Base-by-base conservation (phyloP, 1,140 invertebrate species). In the Drosophila cardini region DNA sequence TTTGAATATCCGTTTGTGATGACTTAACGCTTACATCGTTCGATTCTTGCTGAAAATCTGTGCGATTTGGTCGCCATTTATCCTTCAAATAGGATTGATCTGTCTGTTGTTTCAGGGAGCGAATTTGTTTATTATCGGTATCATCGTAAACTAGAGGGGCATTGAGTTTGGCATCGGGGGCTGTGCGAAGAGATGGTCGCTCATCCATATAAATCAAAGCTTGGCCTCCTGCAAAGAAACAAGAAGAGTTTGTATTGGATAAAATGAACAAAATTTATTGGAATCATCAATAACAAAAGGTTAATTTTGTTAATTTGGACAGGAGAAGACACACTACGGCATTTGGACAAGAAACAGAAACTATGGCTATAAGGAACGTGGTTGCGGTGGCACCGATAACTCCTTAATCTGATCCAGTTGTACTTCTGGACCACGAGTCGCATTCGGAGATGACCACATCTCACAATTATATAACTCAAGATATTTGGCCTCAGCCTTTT, bases 401-500 rank as follows among this genome's bases (percentile, higher is more conserved):
- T 89, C 80, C 40, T 40, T 72, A 2, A 89, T 90, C 50, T 89
- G 78, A 0, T 50, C 15, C 6, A 89, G 40, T 30, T 8, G 11
- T 6, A 89, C 55, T 26, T 89, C 75, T 8, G 70, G 71, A 5
- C 85, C 85, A 0, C 80, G 78, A 0, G 40, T 76, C 0, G 52
- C 18, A 3, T 60, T 26, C 8, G 78, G 48, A 5, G 15, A 0
- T 18, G 65, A 62, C 76, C 74, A 91, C 90, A 91, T 91, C 53
- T 91, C 90, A 4, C 8, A 36, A 32, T 70, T 53, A 32, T 80
- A 86, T 1, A 86, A 52, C 30, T 91, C 90, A 5, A 91, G 67
- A 52, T 67, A 90, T 26, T 90, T 91, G 11, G 84, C 84, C 56
- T 91, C 90, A 5, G 87, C 90, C 62, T 77, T 89, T 38, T 91